A percentile compares a stretch with the other conserved stretches of the same genome.
Evolutionary conservation across 2,113 vertebrate genomes (phyloP).

Genomic region (Phocoena phocoena): DNA sequence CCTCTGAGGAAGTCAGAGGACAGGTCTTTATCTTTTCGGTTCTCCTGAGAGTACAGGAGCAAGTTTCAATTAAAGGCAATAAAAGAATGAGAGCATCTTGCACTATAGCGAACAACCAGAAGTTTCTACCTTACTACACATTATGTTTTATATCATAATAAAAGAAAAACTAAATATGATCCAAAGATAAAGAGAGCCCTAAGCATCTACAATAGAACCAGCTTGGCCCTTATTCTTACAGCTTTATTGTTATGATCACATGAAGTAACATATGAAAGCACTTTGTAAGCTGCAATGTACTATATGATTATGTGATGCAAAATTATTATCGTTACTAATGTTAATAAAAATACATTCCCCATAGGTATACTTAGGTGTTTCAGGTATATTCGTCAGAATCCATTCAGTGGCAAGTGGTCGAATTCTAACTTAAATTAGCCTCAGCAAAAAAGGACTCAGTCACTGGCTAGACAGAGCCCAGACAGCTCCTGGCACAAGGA

Average conservation of each 20-base stretch:
- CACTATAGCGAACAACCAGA: neutral
- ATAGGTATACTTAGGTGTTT: neutral
- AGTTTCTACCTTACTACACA: constrained; percentile 19
- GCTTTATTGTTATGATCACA: neutral
- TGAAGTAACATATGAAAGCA: neutral
- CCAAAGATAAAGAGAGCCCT: neutral
- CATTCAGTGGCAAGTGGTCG: neutral
- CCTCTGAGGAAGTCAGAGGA: constrained; percentile 66
- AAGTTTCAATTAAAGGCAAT: constrained; percentile 67
- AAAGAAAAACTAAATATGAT: neutral
- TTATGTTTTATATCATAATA: neutral
- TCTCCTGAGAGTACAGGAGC: constrained; percentile 41
- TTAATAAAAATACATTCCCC: neutral
- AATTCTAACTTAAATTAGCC: neutral
- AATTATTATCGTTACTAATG: neutral
- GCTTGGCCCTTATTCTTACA: neutral
- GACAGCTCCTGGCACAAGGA: neutral
- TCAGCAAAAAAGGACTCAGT: neutral
- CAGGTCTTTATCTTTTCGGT: constrained; percentile 62
- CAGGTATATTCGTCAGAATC: neutral
- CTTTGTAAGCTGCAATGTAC: neutral
- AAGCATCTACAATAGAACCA: neutral
- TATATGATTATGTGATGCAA: neutral
- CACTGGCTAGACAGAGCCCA: neutral
- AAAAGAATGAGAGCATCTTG: constrained; percentile 7